phyloP scores from a whole-genome alignment of 1,140 invertebrate species.

The Chlorops oryzae region DNA sequence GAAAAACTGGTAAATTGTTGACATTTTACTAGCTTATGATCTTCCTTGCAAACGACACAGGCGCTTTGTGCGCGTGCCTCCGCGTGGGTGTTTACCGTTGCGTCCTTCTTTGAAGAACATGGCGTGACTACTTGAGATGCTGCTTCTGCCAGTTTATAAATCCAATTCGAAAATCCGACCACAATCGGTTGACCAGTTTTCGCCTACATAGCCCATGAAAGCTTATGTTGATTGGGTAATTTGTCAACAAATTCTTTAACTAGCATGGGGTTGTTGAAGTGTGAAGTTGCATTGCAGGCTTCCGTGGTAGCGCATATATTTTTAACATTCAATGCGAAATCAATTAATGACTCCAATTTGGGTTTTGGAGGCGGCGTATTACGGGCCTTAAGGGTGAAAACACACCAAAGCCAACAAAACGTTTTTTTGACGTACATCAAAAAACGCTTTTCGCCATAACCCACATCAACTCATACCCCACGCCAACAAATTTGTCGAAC shows the following conservation, averaged over 20 bases:
- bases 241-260: slow-evolving; percentile 7
- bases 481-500: too few species aligned
- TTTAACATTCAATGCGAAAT: slow-evolving; percentile 5
- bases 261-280: slow-evolving; percentile 5
- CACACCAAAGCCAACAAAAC: too few species aligned
- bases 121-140: not conserved
- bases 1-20: too few species aligned
- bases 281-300: slow-evolving; percentile 1
- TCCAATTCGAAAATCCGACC: not conserved
- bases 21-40: not conserved
- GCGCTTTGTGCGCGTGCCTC: not conserved
- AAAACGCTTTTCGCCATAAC: too few species aligned
- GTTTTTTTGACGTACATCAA: too few species aligned
- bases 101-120: not conserved
- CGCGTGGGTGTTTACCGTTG: slow-evolving; percentile 2
- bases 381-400: too few species aligned
- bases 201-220: slow-evolving; percentile 5
- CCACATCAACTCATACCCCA: too few species aligned
- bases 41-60: not conserved
- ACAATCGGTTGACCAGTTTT: not conserved
- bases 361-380: slow-evolving; percentile 4
- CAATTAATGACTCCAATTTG: slow-evolving; percentile 3
- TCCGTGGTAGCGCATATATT: slow-evolving; percentile 12
- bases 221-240: slow-evolving; percentile 3
- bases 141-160: too few species aligned